These are phyloP conservation scores for Drosophila triauraria DNA, from an alignment of 1,140 invertebrate genomes.

Conservation along the genomic window DNA sequence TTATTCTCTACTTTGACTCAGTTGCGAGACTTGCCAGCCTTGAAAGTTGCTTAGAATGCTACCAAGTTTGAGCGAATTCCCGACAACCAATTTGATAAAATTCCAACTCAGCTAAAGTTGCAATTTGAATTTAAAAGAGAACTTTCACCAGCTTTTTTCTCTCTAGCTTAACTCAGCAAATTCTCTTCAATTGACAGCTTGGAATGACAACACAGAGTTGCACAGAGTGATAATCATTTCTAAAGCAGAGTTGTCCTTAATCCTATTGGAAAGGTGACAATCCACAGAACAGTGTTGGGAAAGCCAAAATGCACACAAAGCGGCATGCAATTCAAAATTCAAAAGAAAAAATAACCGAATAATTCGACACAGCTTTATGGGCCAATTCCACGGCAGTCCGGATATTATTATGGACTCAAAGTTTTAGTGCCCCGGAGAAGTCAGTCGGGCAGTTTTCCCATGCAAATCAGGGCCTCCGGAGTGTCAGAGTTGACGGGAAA, in stretches of 20 bases:
- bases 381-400: conserved; percentile 2
- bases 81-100: not conserved
- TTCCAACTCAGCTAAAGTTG: not conserved
- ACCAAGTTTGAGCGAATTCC: not conserved
- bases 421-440: no score
- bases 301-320: not conserved
- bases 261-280: not conserved
- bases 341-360: not conserved
- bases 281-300: conserved; percentile 9
- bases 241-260: not conserved
- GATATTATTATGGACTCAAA: conserved; percentile 34
- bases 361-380: conserved; percentile 5
- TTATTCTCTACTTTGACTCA: not conserved
- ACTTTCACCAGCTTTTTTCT: not conserved
- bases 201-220: conserved; percentile 3
- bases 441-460: no score
- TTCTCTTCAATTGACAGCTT: not conserved
- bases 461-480: no score
- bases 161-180: not conserved
- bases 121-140: conserved; percentile 1
- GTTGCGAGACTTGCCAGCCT: not conserved
- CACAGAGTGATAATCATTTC: not conserved
- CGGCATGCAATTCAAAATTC: not conserved
- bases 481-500: no score
- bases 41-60: not conserved